These are phyloP conservation scores for Fringilla coelebs DNA, from an alignment of 2,797 vertebrate species.

Conservation along the genomic window DNA sequence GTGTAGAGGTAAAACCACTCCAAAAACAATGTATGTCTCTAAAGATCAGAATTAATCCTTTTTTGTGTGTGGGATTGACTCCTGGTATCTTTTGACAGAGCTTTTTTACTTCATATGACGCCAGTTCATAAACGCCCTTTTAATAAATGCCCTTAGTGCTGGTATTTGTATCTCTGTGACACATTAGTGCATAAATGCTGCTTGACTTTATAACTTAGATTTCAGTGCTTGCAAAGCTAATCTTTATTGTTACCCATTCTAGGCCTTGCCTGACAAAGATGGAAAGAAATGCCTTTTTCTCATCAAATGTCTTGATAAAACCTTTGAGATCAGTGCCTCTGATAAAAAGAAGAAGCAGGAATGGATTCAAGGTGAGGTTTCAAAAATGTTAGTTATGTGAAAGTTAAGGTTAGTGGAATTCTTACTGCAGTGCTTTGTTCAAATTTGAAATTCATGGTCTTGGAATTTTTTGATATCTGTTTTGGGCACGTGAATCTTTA, in stretches of 20 bases:
- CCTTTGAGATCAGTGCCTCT: constrained; percentile 94
- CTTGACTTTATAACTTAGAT: not conserved
- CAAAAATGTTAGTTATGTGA: not conserved
- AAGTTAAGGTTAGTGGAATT: not conserved
- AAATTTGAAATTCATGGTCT: not conserved
- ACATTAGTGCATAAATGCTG: not conserved
- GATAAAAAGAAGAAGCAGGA: constrained; percentile 99
- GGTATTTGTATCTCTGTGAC: not conserved
- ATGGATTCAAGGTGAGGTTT: constrained; percentile 92
- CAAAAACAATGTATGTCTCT: not conserved
- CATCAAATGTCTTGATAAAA: constrained; percentile 90
- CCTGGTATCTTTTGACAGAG: not conserved
- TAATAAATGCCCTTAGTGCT: not conserved
- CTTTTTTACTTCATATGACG: not conserved
- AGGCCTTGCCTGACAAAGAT: constrained; percentile 94
- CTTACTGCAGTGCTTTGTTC: not conserved
- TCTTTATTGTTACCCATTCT: constrained; percentile 28
- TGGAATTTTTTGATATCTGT: not conserved
- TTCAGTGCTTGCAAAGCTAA: not conserved
- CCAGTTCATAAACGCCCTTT: not conserved
- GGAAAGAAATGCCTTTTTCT: constrained; percentile 96
- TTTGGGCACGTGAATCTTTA: not conserved
- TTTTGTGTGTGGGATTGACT: not conserved
- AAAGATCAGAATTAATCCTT: not conserved
- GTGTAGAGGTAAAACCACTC: constrained; percentile 82